Base-by-base conservation (phyloP, 2,888 invertebrate genomes). In the Scaeva pyrastri region DNA sequence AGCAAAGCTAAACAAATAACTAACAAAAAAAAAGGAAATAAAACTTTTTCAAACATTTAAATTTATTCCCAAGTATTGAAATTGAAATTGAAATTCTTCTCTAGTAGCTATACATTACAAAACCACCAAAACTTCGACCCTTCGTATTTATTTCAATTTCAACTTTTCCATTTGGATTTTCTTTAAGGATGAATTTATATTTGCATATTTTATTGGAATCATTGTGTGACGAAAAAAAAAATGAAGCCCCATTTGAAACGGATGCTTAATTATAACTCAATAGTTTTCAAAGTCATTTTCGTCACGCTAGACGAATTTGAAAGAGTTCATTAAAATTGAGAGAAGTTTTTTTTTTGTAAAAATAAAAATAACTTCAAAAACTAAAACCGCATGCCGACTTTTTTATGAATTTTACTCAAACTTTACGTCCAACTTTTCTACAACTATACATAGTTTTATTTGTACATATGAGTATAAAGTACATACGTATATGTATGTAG, bases 191-290 rank as follows among this genome's bases (percentile, higher is more conserved):
- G 10, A 45, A 64, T 64, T 64, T 64, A 7, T 26, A 45, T 64
- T 26, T 48, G 64, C 64, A 64, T 64, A 31, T 64, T 48, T 45
- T 64, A 64, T 26, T 64, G 26, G 16, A 45, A 45, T 45, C 43
- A 45, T 7, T 64, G 23, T 23, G 23, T 23, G n/a, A 43, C 12
- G 19, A 62, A 58, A 58, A 21, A 14, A 23, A 23, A 0, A n/a
- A 14, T 10, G 2, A 19, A 23, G 55, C 8, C 2, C 8, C 31
- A 45, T 45, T 62, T n/a, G 16, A 48, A 26, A 26, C n/a, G 23
- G 23, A 62, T n/a, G 64, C 64, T 45, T 64, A 64, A 64, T 64
- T 64, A 64, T 64, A 31, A 31, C 19, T 31, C 31, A 45, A 64
- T 43, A 62, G 21, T 64, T 64, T 64, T 64, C 45, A 64, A 64